Base-by-base conservation (phyloP, 37 sponge, comb jelly and placozoan genomes). In the Crambe crambe region DNA sequence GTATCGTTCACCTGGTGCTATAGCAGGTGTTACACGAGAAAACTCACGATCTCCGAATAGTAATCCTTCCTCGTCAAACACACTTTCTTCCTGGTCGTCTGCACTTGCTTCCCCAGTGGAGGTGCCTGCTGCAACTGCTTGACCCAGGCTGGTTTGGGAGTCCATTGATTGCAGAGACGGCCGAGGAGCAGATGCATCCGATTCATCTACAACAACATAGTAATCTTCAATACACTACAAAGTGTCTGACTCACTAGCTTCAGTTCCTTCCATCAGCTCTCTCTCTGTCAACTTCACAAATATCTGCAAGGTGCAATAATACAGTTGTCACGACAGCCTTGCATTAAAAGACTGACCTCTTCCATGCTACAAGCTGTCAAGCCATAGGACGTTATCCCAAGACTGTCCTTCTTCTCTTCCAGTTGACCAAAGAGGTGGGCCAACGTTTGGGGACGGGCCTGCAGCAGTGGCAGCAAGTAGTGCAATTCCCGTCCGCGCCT, bases 321-420 rank as follows among this genome's bases (percentile, higher is more conserved):
- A n/a, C n/a, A n/a, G n/a, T n/a, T n/a, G n/a, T n/a, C n/a, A n/a
- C n/a, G n/a, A n/a, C n/a, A n/a, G n/a, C n/a, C n/a, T n/a, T n/a
- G n/a, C n/a, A n/a, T n/a, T n/a, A n/a, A n/a, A n/a, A n/a, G 29
- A 32, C 69, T 20, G 73, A 91, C 87, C 81, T 88, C 86, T 37
- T 92, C 92, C 85, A 91, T 74, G 25, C 76, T 73, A 59, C 92
- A 91, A 37, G 88, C 63, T 34, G 84, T 87, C 35, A 91, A 41
- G 10, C 92, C 92, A 80, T 87, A 91, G 0, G 83, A 82, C 6
- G 64, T 47, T 22, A 83, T 68, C 1, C 85, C 85, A 39, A 91
- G 60, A 18, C 20, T 56, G 2, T 23, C 67, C 63, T 71, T 29
- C 36, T 73, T 56, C 21, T 18, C n/a, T 12, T 85, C 89, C 47